A percentile compares a stretch with the other conserved stretches of the same genome.
Conservation (phyloP, 2,797 vertebrate genomes). For the Fringilla coelebs region DNA sequence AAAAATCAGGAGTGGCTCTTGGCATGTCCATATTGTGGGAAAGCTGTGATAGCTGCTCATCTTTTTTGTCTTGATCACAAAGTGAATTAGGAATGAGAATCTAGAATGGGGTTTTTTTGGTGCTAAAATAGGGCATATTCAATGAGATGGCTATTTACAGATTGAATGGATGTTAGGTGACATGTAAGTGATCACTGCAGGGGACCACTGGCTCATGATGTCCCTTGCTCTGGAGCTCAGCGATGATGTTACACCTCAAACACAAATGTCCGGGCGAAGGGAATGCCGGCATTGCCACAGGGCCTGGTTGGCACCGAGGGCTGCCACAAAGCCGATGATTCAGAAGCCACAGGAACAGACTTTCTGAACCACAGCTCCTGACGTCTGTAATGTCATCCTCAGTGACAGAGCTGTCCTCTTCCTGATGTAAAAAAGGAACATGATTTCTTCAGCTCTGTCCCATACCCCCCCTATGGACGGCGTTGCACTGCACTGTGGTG, state of each 20-base stretch:
- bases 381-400: neutral
- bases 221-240: neutral
- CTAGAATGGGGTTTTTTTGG: neutral
- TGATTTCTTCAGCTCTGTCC: neutral
- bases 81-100: neutral
- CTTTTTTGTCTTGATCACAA: neutral
- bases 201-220: neutral
- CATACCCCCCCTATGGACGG: neutral
- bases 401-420: neutral
- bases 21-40: neutral
- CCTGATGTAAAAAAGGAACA: neutral
- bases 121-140: neutral
- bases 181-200: neutral
- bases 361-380: neutral
- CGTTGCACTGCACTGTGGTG: rapidly evolving
- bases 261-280: neutral
- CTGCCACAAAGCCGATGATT: neutral
- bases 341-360: neutral
- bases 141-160: neutral
- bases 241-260: neutral
- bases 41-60: neutral
- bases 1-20: neutral
- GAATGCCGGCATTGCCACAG: rapidly evolving
- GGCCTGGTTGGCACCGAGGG: neutral
- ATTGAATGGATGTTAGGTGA: neutral